Evolutionary conservation across 1,140 invertebrate species (phyloP).

Genomic region (Drosophila melanica): DNA sequence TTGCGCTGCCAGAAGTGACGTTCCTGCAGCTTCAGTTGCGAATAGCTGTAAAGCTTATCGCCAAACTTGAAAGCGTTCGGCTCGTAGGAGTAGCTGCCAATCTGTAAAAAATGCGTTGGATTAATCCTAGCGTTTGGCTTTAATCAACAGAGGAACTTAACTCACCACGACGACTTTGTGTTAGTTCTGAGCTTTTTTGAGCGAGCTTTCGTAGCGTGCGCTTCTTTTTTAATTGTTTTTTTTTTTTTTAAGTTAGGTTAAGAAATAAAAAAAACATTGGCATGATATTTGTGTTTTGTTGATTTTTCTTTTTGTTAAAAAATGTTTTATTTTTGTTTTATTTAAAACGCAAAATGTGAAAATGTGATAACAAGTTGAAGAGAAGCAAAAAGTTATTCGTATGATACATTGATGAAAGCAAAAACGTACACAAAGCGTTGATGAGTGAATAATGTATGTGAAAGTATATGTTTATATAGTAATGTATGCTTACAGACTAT

Average conservation of each 20-base stretch:
- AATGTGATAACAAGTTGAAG: slow-evolving; percentile 69
- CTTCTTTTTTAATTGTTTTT: slow-evolving; percentile 25
- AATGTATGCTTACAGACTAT: slow-evolving; percentile 37
- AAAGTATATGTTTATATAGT: slow-evolving; percentile 18
- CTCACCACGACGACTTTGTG: slow-evolving; percentile 81
- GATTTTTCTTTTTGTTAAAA: slow-evolving; percentile 58
- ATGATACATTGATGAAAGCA: slow-evolving; percentile 78
- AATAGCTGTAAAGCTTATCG: slow-evolving; percentile 90
- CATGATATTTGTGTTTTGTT: slow-evolving; percentile 57
- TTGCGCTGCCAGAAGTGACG: slow-evolving; percentile 88
- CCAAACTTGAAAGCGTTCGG: slow-evolving; percentile 94
- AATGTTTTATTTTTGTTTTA: slow-evolving; percentile 48
- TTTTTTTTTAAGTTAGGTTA: slow-evolving; percentile 53
- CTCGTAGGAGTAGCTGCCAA: slow-evolving; percentile 90
- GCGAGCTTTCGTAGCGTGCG: slow-evolving; percentile 40
- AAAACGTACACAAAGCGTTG: slow-evolving; percentile 83
- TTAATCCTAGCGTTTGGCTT: slow-evolving; percentile 33
- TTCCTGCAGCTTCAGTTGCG: slow-evolving; percentile 87
- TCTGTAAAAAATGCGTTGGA: slow-evolving; percentile 83
- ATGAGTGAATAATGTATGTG: slow-evolving; percentile 68
- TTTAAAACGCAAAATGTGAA: slow-evolving; percentile 57
- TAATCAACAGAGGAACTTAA: slow-evolving; percentile 49
- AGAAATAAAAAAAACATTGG: slow-evolving; percentile 63
- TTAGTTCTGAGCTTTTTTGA: slow-evolving; percentile 76
- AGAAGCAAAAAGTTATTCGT: slow-evolving; percentile 61